phyloP scores from a whole-genome alignment of 2,888 invertebrate genomes.

The Acronicta alni region DNA sequence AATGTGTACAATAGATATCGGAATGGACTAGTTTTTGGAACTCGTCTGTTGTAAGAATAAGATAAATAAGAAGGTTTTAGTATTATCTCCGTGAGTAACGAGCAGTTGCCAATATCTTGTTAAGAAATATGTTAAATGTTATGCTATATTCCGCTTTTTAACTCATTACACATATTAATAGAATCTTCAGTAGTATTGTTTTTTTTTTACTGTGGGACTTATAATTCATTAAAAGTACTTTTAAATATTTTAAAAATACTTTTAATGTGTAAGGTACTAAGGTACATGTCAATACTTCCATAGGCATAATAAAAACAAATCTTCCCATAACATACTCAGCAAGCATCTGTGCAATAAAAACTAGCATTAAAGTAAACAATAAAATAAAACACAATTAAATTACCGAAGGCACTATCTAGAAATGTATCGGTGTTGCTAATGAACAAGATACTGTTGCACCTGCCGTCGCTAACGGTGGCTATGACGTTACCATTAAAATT shows the following conservation, averaged over 20 bases:
- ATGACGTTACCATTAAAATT: slow-evolving; percentile 33
- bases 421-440: slow-evolving; percentile 49
- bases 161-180: no score
- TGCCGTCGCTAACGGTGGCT: slow-evolving; percentile 33
- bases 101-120: no score
- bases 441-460: slow-evolving; percentile 52
- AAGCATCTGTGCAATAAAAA: slow-evolving; percentile 34
- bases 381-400: slow-evolving; percentile 42
- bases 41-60: slow-evolving; percentile 5
- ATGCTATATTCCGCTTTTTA: no score
- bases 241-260: no score
- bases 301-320: slow-evolving; percentile 16
- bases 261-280: no score
- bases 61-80: neutral
- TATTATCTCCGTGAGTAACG: neutral
- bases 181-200: no score
- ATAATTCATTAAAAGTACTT: no score
- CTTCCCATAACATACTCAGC: slow-evolving; percentile 2
- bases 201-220: no score
- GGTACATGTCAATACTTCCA: no score
- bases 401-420: slow-evolving; percentile 33
- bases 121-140: no score
- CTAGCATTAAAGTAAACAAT: slow-evolving; percentile 32
- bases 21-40: slow-evolving; percentile 10
- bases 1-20: slow-evolving; percentile 5